Percentiles rank a stretch among this genome's conserved stretches.
Evolutionary conservation across 2,797 vertebrate genomes (phyloP).

Genomic region (Lagocephalus sceleratus): DNA sequence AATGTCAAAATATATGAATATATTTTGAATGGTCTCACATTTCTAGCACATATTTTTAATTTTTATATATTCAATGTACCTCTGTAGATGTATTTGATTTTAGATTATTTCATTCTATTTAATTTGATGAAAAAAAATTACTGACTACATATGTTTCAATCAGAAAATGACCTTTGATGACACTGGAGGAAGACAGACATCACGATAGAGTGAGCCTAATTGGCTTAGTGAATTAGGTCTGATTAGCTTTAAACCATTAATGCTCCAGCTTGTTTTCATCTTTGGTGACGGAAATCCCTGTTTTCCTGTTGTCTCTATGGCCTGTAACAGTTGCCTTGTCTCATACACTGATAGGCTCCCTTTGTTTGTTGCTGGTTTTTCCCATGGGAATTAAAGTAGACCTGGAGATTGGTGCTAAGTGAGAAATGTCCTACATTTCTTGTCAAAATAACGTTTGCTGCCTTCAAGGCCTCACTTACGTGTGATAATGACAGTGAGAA

Average conservation of each 20-base stretch:
- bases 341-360: conserved; percentile 61
- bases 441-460: conserved; percentile 28
- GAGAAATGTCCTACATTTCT: conserved; percentile 51
- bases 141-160: conserved; percentile 73
- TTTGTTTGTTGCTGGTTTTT: conserved; percentile 67
- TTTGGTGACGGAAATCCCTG: conserved; percentile 72
- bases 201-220: conserved; percentile 74
- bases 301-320: conserved; percentile 74
- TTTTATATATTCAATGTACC: too few species aligned
- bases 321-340: conserved; percentile 67
- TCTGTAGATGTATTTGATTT: conserved; percentile 6
- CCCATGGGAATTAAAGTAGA: conserved; percentile 68
- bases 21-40: too few species aligned
- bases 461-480: conserved; percentile 51
- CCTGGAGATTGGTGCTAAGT: conserved; percentile 52
- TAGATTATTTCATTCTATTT: conserved; percentile 64
- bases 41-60: too few species aligned
- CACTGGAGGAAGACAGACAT: conserved; percentile 71
- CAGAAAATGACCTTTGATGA: conserved; percentile 74
- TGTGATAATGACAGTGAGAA: conserved; percentile 61
- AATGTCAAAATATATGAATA: too few species aligned
- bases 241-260: conserved; percentile 71
- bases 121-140: too few species aligned
- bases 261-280: conserved; percentile 68
- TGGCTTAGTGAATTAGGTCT: conserved; percentile 74